A percentile compares a stretch with the other conserved stretches of the same genome.
These are phyloP conservation scores for Eidolon dupreanum DNA, from an alignment of 2,797 vertebrate species.

Conservation along the genomic window DNA sequence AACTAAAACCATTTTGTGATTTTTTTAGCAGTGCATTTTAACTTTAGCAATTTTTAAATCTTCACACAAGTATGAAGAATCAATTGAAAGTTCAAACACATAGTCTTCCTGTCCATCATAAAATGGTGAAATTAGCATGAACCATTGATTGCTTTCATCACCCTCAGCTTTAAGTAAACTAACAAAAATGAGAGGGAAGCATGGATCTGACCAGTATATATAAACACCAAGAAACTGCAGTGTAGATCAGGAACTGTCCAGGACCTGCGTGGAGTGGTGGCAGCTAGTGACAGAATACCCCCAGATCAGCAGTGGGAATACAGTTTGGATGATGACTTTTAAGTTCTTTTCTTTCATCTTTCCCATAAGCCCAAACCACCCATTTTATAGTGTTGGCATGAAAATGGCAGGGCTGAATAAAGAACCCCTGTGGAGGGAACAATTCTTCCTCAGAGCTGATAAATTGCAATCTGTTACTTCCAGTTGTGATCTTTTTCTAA, in stretches of 20 bases:
- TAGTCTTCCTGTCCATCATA: background rate
- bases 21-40: background rate
- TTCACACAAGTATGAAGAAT: background rate
- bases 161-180: background rate
- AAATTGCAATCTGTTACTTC: background rate
- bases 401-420: background rate
- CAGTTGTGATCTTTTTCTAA: background rate
- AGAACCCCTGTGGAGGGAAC: background rate
- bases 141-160: background rate
- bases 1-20: background rate
- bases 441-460: background rate
- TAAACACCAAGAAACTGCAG: background rate
- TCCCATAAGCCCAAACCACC: background rate
- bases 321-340: background rate
- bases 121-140: background rate
- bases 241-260: background rate
- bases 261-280: background rate
- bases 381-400: background rate
- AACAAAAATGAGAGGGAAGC: background rate
- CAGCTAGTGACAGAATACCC: background rate
- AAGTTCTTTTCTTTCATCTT: background rate
- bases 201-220: background rate
- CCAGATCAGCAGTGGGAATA: background rate
- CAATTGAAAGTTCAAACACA: background rate
- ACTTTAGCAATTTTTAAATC: background rate